These are phyloP conservation scores for Ypsolopha sequella DNA, from an alignment of 2,888 invertebrate species.

Conservation along the genomic window DNA sequence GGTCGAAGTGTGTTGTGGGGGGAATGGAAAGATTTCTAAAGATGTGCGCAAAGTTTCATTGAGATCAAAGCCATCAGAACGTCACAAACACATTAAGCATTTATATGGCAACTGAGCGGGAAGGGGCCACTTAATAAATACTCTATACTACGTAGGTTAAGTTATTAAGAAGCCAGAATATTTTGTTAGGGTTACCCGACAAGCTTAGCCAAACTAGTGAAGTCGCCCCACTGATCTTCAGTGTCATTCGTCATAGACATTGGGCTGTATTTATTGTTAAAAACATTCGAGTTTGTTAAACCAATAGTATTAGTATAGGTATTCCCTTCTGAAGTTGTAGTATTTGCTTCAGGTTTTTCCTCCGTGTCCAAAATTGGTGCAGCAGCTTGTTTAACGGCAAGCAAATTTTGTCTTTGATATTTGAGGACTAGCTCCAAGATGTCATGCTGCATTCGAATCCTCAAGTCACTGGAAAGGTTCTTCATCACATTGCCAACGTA, in stretches of 20 bases:
- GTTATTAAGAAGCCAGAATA: too few relatives aligned
- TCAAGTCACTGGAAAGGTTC: conserved; percentile 36
- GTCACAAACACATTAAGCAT: too few relatives aligned
- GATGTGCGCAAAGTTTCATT: too few relatives aligned
- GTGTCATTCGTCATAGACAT: conserved; percentile 28
- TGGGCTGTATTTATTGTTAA: too few relatives aligned
- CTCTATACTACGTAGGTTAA: neutral
- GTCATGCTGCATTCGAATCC: conserved; percentile 50
- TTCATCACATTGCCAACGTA: conserved; percentile 49
- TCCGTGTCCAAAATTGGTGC: neutral
- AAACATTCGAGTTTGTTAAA: too few relatives aligned
- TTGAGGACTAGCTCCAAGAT: conserved; percentile 46
- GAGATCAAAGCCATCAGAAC: too few relatives aligned
- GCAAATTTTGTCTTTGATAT: conserved; percentile 18
- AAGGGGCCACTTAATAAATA: neutral
- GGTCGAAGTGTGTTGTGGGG: too few relatives aligned
- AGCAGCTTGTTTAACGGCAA: conserved; percentile 4
- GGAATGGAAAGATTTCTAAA: too few relatives aligned
- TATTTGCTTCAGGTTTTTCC: too few relatives aligned
- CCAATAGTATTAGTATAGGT: too few relatives aligned
- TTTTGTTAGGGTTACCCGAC: conserved; percentile 26
- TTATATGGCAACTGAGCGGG: too few relatives aligned
- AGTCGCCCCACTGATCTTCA: conserved; percentile 55
- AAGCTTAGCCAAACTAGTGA: conserved; percentile 49
- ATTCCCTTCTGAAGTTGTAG: too few relatives aligned